Evolutionary conservation across 2,888 invertebrate genomes (phyloP).

Genomic region (Ashinkailepas kermadecensis): DNA sequence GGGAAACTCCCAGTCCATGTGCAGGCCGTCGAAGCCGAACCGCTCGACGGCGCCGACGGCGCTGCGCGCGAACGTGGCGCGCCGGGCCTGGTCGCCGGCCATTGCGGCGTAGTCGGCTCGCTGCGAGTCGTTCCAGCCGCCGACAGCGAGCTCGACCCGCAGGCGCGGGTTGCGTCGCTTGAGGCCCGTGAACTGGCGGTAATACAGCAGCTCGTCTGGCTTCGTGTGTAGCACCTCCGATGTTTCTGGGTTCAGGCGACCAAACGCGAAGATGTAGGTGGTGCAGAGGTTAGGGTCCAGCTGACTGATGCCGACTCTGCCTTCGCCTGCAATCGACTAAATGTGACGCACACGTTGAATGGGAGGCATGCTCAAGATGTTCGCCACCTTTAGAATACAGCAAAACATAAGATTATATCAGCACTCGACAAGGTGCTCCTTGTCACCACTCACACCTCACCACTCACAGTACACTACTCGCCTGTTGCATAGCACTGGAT

Average conservation of each 20-base stretch:
- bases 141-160: constrained; percentile 69
- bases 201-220: background rate
- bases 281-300: background rate
- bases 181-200: background rate
- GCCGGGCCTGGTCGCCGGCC: constrained; percentile 54
- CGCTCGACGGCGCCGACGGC: background rate
- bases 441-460: background rate
- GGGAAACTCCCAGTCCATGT: constrained; percentile 91
- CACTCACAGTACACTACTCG: background rate
- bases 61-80: constrained; percentile 62
- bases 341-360: background rate
- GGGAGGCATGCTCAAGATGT: background rate
- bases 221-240: background rate
- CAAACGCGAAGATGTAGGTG: background rate
- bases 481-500: too few species aligned
- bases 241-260: background rate
- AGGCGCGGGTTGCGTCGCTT: constrained; percentile 59
- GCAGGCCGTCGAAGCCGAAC: constrained; percentile 74
- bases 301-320: background rate
- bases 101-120: constrained; percentile 80
- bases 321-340: background rate
- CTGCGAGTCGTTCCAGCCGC: constrained; percentile 91
- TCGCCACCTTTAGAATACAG: background rate
- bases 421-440: background rate
- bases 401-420: background rate